These are phyloP conservation scores for Apantesis nais DNA, from an alignment of 2,888 invertebrate genomes.

Conservation along the genomic window DNA sequence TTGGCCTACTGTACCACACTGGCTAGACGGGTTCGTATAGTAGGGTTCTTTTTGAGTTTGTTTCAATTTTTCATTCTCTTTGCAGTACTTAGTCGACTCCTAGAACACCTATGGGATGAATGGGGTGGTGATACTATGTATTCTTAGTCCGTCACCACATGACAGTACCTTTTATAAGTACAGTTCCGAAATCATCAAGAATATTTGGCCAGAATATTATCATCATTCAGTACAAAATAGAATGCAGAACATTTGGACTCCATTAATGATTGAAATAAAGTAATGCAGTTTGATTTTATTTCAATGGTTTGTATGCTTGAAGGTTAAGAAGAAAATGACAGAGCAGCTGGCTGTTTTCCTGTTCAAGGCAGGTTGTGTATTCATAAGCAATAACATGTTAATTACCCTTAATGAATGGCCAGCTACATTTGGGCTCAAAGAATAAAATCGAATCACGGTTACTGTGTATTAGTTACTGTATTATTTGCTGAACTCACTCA, in stretches of 20 bases:
- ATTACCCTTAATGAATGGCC: not conserved
- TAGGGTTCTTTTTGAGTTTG: no score
- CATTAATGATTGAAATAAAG: constrained; percentile 9
- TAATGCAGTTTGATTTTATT: not conserved
- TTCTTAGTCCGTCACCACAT: no score
- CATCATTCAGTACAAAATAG: constrained; percentile 9
- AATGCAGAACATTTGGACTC: constrained; percentile 18
- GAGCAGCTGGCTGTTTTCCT: not conserved
- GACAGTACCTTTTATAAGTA: no score
- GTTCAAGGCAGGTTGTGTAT: constrained; percentile 2
- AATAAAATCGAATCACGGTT: not conserved
- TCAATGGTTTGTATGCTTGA: not conserved
- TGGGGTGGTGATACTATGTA: no score
- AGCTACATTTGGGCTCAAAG: not conserved
- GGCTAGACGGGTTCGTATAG: no score
- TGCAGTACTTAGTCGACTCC: no score
- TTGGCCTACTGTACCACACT: no score
- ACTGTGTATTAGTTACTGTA: not conserved
- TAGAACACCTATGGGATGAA: no score
- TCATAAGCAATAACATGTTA: not conserved
- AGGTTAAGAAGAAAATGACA: constrained; percentile 1
- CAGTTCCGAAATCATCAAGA: no score
- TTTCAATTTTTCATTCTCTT: no score
- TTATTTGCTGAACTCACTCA: not conserved
- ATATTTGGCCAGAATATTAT: no score